A percentile compares a stretch with the other conserved stretches of the same genome.
These are phyloP conservation scores for Macrotrachela quadricornifera DNA, from an alignment of 1,140 invertebrate species.

Conservation along the genomic window DNA sequence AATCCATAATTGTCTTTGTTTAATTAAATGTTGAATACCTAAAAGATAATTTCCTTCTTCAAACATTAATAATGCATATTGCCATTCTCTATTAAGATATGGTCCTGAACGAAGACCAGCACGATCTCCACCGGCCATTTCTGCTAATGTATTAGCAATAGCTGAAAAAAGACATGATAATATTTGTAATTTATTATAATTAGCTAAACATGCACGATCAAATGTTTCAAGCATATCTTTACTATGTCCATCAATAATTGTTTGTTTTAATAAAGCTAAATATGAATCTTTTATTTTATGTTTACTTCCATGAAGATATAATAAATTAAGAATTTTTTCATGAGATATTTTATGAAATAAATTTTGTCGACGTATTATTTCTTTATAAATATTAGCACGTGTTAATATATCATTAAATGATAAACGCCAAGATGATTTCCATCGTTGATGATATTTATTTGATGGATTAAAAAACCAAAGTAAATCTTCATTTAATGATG, in stretches of 20 bases:
- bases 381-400: constrained; percentile 15
- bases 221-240: constrained; percentile 17
- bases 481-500: constrained; percentile 10
- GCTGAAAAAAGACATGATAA: background rate
- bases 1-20: constrained; percentile 20
- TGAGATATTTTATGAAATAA: background rate
- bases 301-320: too few relatives aligned
- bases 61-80: constrained; percentile 25
- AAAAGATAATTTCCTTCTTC: constrained; percentile 19
- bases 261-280: constrained; percentile 4
- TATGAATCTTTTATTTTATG: too few relatives aligned
- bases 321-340: too few relatives aligned
- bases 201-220: constrained; percentile 12
- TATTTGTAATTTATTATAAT: too few relatives aligned
- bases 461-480: background rate
- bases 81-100: constrained; percentile 31
- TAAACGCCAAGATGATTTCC: constrained; percentile 22
- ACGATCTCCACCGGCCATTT: constrained; percentile 23
- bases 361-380: constrained; percentile 16
- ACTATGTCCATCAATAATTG: constrained; percentile 10
- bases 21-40: background rate
- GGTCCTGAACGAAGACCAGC: constrained; percentile 35
- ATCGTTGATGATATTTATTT: constrained; percentile 13
- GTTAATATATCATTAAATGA: constrained; percentile 21
- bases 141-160: constrained; percentile 13